Conservation (phyloP, 2,888 invertebrate species). For the Cephonodes hylas region DNA sequence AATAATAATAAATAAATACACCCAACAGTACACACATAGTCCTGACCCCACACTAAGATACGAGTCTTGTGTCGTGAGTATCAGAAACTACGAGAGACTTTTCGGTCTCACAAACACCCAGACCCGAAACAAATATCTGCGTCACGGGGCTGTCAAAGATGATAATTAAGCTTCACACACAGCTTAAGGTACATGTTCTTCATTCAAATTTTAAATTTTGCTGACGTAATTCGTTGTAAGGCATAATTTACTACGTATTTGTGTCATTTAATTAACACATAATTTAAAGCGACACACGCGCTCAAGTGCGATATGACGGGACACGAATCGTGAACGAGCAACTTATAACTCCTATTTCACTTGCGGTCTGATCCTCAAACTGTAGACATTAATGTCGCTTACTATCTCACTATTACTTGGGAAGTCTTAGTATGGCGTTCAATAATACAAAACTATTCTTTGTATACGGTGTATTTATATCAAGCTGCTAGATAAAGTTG, state of each 20-base stretch:
- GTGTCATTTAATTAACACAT: conserved; percentile 7
- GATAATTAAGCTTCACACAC: too few relatives aligned
- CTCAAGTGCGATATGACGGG: conserved; percentile 12
- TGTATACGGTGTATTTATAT: not conserved
- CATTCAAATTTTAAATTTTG: not conserved
- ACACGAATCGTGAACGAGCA: not conserved
- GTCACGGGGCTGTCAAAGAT: too few relatives aligned
- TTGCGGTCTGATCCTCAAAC: not conserved
- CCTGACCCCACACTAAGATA: too few relatives aligned
- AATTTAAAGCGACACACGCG: not conserved
- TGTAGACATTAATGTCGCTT: conserved; percentile 1
- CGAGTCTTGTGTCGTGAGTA: too few relatives aligned
- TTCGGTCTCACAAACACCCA: too few relatives aligned
- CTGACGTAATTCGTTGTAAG: not conserved
- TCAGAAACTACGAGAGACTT: too few relatives aligned
- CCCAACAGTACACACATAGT: too few relatives aligned
- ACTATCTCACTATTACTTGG: not conserved
- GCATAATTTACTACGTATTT: not conserved
- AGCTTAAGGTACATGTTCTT: not conserved
- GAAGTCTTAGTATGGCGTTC: not conserved
- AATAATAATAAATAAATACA: too few relatives aligned
- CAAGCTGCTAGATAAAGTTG: not conserved
- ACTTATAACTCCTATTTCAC: conserved; percentile 13
- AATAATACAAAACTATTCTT: not conserved
- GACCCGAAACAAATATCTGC: too few relatives aligned